Conservation (phyloP, 2,797 vertebrate species). For the Onychomys arenicola region DNA sequence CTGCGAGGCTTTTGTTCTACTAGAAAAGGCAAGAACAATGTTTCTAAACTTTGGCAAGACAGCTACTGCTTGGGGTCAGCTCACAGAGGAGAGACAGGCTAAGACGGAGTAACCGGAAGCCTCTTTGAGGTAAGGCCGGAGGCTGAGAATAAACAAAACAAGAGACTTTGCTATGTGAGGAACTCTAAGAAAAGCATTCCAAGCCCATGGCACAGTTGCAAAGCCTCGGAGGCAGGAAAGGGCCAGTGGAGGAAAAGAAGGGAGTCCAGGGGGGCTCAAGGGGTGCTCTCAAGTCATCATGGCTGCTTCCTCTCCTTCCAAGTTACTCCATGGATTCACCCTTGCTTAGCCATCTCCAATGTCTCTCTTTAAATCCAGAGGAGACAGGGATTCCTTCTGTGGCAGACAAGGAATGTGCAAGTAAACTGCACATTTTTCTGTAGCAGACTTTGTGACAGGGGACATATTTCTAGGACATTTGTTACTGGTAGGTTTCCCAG, state of each 20-base stretch:
- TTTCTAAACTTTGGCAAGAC: neutral
- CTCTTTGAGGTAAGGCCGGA: neutral
- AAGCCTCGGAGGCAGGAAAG: neutral
- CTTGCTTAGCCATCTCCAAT: neutral
- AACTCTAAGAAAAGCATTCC: neutral
- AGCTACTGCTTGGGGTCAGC: neutral
- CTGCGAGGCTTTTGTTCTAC: neutral
- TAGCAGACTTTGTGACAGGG: neutral
- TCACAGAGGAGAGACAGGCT: neutral
- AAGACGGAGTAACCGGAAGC: neutral
- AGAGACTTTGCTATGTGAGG: neutral
- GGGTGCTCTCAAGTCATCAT: no score
- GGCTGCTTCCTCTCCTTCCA: neutral
- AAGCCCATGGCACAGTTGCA: neutral
- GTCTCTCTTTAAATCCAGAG: neutral
- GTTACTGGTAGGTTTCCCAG: neutral
- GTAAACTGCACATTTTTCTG: neutral
- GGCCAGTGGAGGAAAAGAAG: neutral
- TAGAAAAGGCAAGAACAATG: neutral
- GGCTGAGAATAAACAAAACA: neutral
- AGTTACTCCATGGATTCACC: neutral
- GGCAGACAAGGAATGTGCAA: neutral
- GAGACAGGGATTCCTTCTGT: neutral
- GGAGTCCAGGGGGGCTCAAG: fast-evolving
- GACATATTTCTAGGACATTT: neutral